Evolutionary conservation across 2,113 vertebrate species (phyloP).

Genomic region (Stegostoma tigrinum): DNA sequence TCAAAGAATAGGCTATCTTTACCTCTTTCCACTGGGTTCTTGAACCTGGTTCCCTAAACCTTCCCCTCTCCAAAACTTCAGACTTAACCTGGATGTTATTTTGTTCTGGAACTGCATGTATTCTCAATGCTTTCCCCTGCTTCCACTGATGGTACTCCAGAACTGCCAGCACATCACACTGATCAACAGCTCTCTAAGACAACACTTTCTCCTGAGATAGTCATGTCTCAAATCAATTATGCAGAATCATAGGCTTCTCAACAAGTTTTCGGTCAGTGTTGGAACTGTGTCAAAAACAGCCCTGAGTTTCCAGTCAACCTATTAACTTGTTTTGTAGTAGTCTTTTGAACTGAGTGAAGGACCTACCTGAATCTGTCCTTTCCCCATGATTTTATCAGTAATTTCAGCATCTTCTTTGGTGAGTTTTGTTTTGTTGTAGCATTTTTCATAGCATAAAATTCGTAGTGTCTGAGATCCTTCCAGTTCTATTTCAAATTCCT

Average conservation of each 20-base stretch:
- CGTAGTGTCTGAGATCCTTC: constrained; percentile 86
- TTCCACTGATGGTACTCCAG: too few relatives aligned
- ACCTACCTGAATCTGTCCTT: constrained; percentile 82
- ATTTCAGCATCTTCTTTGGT: constrained; percentile 79
- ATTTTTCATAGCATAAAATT: constrained; percentile 87
- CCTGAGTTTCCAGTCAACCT: background rate
- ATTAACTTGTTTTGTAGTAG: background rate
- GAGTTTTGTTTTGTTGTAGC: constrained; percentile 73
- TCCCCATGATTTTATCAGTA: constrained; percentile 76
- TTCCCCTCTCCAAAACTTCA: too few relatives aligned
- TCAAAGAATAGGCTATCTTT: too few relatives aligned
- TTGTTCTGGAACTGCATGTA: too few relatives aligned
- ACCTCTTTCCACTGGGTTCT: too few relatives aligned
- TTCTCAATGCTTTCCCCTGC: too few relatives aligned
- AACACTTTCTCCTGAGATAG: background rate
- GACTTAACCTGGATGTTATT: too few relatives aligned
- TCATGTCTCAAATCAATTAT: too few relatives aligned
- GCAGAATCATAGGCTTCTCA: too few relatives aligned
- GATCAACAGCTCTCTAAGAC: background rate
- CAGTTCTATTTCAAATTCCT: constrained; percentile 96
- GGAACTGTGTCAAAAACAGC: background rate
- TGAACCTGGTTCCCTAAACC: too few relatives aligned
- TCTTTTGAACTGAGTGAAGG: background rate
- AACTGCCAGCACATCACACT: background rate
- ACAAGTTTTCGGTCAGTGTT: too few relatives aligned